Base-by-base conservation (phyloP, 2,113 vertebrate species). In the Ptychochromis oligacanthus region DNA sequence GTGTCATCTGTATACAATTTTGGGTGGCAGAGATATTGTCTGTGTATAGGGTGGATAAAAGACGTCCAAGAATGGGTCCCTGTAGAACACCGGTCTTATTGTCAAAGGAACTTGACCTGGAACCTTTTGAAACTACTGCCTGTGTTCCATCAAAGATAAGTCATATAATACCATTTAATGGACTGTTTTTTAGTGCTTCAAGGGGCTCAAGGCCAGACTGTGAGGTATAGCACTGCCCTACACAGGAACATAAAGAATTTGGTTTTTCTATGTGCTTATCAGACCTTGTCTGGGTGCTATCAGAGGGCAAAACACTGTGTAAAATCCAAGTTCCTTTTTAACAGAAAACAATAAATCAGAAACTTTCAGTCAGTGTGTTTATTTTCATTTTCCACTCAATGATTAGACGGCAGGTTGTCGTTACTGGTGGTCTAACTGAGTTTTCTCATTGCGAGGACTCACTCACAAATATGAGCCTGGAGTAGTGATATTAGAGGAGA, bases 201-300 rank as follows among this genome's bases (percentile, higher is more conserved):
- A 31, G 28, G 34, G 9, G 28, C 59, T 20, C 0, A 61, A 61
- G 59, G 17, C 28, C 59, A 0, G 31, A 17, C 28, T 36, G 34
- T 61, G 28, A n/a, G 12, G 10, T 36, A 61, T 36, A 61, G 11
- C 31, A 2, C 5, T 62, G 60, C 18, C 59, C 34, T 61, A 20
- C 36, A 61, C 59, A 61, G 18, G 31, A 61, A 36, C 59, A 61
- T 34, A 34, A 61, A 34, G 0, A 31, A 34, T 34, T 11, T 28
- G 17, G 17, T 0, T 0, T 34, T 34, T 18, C 6, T 18, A 7
- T 52, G 43, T 46, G 13, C 34, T 40, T 64, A 40, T 24, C 40
- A 40, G 40, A 64, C 36, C 61, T 65, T 13, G 0, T 40, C 2
- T 15, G 40, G 61, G 61, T 64, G 61, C 20, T 64, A 13, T 15